Evolutionary conservation across 1,140 invertebrate species (phyloP).

Genomic region (Magallana angulata): DNA sequence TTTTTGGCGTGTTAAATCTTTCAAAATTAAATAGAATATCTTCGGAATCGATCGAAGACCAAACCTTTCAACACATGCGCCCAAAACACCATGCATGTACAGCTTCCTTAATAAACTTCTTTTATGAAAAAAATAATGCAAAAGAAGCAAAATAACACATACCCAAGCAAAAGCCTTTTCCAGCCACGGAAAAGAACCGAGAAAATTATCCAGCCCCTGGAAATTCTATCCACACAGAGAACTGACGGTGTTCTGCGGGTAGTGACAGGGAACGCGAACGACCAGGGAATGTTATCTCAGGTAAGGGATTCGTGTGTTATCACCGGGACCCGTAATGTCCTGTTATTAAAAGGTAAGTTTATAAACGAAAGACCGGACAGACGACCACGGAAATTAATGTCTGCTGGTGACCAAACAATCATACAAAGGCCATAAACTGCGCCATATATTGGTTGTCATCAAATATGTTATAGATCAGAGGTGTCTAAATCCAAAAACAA

Average conservation of each 20-base stretch:
- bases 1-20: too few relatives aligned
- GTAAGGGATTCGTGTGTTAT: conserved; percentile 21
- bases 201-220: neutral
- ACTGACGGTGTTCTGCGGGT: neutral
- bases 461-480: neutral
- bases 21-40: too few relatives aligned
- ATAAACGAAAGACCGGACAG: neutral
- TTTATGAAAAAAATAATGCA: too few relatives aligned
- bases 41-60: too few relatives aligned
- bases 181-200: too few relatives aligned
- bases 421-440: neutral
- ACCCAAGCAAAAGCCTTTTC: too few relatives aligned
- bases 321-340: neutral
- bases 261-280: neutral
- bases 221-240: neutral
- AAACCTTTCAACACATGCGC: too few relatives aligned
- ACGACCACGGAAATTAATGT: neutral
- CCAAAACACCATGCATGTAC: too few relatives aligned
- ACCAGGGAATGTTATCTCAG: conserved; percentile 16
- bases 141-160: too few relatives aligned
- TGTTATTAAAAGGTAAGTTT: conserved; percentile 25
- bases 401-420: conserved; percentile 5
- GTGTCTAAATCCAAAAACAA: too few relatives aligned
- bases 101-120: too few relatives aligned
- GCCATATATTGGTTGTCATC: neutral